Conservation (phyloP, 2,888 invertebrate genomes). For the Trichacis sp. region DNA sequence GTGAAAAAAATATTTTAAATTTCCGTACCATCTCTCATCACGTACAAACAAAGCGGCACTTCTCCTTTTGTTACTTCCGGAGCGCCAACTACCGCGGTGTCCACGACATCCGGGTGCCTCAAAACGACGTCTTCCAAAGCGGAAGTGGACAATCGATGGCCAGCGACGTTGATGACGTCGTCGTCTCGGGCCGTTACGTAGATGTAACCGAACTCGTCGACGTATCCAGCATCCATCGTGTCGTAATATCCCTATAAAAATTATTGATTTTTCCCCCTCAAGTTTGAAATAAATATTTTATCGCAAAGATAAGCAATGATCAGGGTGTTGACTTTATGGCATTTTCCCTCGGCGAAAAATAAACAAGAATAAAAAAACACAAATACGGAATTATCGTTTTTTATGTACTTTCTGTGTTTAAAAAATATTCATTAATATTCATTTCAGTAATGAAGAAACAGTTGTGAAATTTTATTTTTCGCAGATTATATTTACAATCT, state of each 20-base stretch:
- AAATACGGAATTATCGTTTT: too few species aligned
- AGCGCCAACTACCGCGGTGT: conserved; percentile 91
- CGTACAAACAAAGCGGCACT: conserved; percentile 88
- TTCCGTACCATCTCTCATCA: conserved; percentile 78
- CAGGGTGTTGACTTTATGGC: too few species aligned
- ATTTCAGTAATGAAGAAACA: too few species aligned
- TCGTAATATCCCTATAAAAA: conserved; percentile 84
- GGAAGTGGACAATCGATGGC: conserved; percentile 89
- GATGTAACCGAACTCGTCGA: conserved; percentile 85
- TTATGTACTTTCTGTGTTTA: too few species aligned
- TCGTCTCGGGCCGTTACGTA: conserved; percentile 93
- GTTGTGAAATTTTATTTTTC: too few species aligned
- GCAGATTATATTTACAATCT: too few species aligned
- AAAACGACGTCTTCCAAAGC: conserved; percentile 91
- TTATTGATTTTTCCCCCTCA: conserved; percentile 1
- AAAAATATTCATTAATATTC: too few species aligned
- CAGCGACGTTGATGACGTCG: conserved; percentile 96
- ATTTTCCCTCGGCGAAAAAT: too few species aligned
- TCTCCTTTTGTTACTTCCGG: conserved; percentile 92
- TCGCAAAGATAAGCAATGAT: too few species aligned
- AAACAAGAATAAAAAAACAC: too few species aligned
- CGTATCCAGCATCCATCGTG: conserved; percentile 94
- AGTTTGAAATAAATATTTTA: not conserved
- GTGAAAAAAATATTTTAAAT: too few species aligned
- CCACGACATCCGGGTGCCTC: conserved; percentile 86